phyloP scores from a whole-genome alignment of 2,888 invertebrate species.

The Syrphus vitripennis region DNA sequence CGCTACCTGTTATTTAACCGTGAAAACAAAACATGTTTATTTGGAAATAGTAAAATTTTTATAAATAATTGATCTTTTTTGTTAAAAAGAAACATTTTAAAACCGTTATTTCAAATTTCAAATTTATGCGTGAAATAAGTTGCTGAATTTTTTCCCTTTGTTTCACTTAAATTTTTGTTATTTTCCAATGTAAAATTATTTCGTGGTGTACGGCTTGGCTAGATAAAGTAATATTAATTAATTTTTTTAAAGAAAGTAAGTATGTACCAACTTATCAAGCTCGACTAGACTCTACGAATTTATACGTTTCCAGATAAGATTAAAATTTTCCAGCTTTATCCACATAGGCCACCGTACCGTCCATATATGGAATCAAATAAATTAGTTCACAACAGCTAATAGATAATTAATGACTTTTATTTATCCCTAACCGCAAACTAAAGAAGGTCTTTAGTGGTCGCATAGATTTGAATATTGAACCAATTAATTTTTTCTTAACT shows the following conservation, averaged over 20 bases:
- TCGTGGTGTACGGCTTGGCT: too few relatives aligned
- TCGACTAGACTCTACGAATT: not conserved
- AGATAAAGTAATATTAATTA: not conserved
- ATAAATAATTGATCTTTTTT: too few relatives aligned
- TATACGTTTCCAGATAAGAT: not conserved
- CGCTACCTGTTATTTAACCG: too few relatives aligned
- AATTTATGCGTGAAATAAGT: too few relatives aligned
- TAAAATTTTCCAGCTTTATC: not conserved
- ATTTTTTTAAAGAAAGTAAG: not conserved
- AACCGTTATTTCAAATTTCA: too few relatives aligned
- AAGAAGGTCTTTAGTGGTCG: not conserved
- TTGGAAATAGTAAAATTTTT: too few relatives aligned
- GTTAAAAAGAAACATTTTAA: too few relatives aligned
- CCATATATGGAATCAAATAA: not conserved
- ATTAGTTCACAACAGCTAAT: constrained; percentile 10
- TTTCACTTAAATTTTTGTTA: too few relatives aligned
- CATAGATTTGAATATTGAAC: constrained; percentile 21
- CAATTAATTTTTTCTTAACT: constrained; percentile 16
- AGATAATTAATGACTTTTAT: constrained; percentile 7
- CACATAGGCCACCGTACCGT: not conserved
- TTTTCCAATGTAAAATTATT: too few relatives aligned
- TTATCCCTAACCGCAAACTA: not conserved
- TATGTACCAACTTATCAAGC: not conserved
- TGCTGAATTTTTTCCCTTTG: too few relatives aligned
- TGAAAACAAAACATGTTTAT: too few relatives aligned